Conservation (phyloP, 2,888 invertebrate species). For the Itoplectis maculator region DNA sequence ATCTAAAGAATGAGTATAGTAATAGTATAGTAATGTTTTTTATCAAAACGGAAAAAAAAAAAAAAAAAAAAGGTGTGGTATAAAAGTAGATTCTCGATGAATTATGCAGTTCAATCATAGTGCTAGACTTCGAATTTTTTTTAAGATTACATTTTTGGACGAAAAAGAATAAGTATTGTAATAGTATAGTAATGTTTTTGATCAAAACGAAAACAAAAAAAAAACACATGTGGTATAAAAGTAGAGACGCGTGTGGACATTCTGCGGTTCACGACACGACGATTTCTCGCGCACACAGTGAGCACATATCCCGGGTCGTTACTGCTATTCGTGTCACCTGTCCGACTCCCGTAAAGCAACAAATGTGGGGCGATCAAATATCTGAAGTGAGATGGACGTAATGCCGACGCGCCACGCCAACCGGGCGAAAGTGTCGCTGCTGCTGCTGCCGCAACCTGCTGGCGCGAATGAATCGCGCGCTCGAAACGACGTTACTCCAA, state of each 20-base stretch:
- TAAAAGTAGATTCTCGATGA: too few species aligned
- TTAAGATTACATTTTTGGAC: too few species aligned
- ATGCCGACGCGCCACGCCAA: conserved; percentile 64
- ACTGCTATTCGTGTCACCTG: conserved; percentile 50
- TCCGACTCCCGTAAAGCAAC: conserved; percentile 51
- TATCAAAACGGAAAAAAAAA: too few species aligned
- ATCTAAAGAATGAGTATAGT: too few species aligned
- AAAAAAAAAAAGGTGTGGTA: too few species aligned
- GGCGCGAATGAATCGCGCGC: neutral
- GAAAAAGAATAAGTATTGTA: too few species aligned
- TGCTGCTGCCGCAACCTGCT: neutral
- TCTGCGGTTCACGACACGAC: neutral
- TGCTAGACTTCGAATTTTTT: too few species aligned
- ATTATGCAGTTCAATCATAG: too few species aligned
- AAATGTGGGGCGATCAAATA: conserved; percentile 78
- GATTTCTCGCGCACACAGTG: conserved; percentile 1
- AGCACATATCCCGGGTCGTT: conserved; percentile 30
- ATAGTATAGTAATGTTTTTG: too few species aligned
- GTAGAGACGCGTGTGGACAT: neutral
- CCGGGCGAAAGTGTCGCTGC: conserved; percentile 9
- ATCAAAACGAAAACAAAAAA: neutral
- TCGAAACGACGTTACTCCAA: neutral
- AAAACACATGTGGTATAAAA: neutral
- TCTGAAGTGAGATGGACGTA: conserved; percentile 68
- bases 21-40: too few species aligned